Conservation (phyloP, 2,113 vertebrate genomes). For the Chitala chitala region DNA sequence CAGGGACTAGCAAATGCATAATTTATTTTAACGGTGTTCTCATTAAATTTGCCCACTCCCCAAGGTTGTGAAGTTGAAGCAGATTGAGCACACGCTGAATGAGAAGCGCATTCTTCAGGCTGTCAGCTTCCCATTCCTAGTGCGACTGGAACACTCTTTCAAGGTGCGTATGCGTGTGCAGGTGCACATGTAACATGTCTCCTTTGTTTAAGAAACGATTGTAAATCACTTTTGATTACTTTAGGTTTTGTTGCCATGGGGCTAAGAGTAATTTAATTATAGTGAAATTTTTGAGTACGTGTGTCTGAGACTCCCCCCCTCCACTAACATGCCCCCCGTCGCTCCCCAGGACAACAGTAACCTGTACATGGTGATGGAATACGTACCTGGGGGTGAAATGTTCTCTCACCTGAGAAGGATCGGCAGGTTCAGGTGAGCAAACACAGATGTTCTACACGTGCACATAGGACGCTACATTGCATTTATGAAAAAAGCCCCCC, state of each 20-base stretch:
- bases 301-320: too few relatives aligned
- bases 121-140: slow-evolving; percentile 86
- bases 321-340: slow-evolving; percentile 15
- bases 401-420: slow-evolving; percentile 88
- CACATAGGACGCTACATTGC: background rate
- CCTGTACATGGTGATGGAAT: slow-evolving; percentile 93
- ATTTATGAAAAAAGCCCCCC: background rate
- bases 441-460: too few relatives aligned
- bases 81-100: slow-evolving; percentile 90
- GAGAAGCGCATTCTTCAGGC: slow-evolving; percentile 91
- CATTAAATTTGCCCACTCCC: background rate
- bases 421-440: slow-evolving; percentile 77
- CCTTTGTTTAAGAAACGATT: too few relatives aligned
- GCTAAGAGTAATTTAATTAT: too few relatives aligned
- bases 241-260: too few relatives aligned
- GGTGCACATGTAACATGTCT: background rate
- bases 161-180: slow-evolving; percentile 74
- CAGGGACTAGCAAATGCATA: too few relatives aligned
- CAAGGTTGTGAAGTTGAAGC: slow-evolving; percentile 89
- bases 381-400: slow-evolving; percentile 87
- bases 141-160: slow-evolving; percentile 86
- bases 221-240: too few relatives aligned
- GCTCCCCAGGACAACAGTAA: slow-evolving; percentile 76
- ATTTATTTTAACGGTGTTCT: background rate
- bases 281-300: background rate